phyloP scores from a whole-genome alignment of 92 coral and sea anemone genomes.

The Heteractis magnifica region DNA sequence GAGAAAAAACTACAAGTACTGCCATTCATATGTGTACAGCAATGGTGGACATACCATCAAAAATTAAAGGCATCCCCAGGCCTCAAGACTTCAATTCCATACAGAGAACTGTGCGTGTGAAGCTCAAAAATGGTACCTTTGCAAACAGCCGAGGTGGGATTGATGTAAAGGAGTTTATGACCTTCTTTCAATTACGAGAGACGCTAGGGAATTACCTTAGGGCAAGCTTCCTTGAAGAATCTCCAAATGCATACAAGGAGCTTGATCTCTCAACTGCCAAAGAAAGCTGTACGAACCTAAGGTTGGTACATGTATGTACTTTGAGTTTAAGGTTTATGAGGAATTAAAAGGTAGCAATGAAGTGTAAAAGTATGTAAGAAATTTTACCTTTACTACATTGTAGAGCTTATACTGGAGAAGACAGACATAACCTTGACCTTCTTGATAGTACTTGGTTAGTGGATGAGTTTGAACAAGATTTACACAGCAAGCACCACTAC shows the following conservation, averaged over 20 bases:
- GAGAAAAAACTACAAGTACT: slow-evolving; percentile 2
- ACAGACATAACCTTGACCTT: slow-evolving; percentile 22
- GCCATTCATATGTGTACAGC: slow-evolving; percentile 29
- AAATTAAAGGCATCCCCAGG: slow-evolving; percentile 13
- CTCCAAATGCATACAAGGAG: slow-evolving; percentile 32
- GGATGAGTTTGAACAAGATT: slow-evolving; percentile 45
- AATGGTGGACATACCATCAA: slow-evolving; percentile 11
- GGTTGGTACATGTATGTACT: slow-evolving; percentile 11
- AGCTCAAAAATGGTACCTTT: slow-evolving; percentile 24
- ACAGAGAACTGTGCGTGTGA: slow-evolving; percentile 33
- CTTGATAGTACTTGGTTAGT: slow-evolving; percentile 38
- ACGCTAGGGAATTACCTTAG: slow-evolving; percentile 13
- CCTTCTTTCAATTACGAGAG: background rate
- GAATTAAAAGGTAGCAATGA: background rate
- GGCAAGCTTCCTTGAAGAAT: slow-evolving; percentile 25
- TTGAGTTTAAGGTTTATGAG: background rate
- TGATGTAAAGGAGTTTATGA: slow-evolving; percentile 36
- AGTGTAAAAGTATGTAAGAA: background rate
- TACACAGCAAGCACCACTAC: slow-evolving; percentile 43
- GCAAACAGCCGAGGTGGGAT: slow-evolving; percentile 27
- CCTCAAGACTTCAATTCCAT: background rate
- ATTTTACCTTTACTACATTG: background rate
- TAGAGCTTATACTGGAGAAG: slow-evolving; percentile 17
- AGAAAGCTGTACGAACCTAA: slow-evolving; percentile 50
- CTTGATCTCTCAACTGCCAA: slow-evolving; percentile 43